These are phyloP conservation scores for Netelia fuscicornis DNA, from an alignment of 2,888 invertebrate species.

Conservation along the genomic window DNA sequence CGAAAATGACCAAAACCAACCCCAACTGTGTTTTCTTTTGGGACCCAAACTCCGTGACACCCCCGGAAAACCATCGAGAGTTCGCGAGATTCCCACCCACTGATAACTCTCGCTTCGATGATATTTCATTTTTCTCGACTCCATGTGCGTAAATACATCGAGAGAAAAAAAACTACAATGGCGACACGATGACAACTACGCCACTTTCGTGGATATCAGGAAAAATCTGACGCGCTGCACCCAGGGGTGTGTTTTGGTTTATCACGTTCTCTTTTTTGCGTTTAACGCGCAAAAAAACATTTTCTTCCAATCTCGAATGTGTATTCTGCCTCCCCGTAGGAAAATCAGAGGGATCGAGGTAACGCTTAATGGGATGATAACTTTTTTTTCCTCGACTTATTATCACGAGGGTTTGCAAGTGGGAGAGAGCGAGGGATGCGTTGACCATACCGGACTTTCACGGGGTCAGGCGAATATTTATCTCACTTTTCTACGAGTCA, in stretches of 20 bases:
- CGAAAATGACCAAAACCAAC: constrained; percentile 53
- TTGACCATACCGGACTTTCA: constrained; percentile 53
- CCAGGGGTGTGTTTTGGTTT: constrained; percentile 82
- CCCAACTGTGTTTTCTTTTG: constrained; percentile 67
- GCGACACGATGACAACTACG: constrained; percentile 40
- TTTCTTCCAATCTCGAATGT: constrained; percentile 48
- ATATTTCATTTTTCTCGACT: constrained; percentile 75
- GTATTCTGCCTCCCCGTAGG: constrained; percentile 73
- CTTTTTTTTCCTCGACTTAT: constrained; percentile 79
- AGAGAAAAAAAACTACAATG: constrained; percentile 63
- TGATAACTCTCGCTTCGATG: constrained; percentile 72
- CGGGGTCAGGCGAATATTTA: constrained; percentile 59
- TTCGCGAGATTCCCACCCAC: constrained; percentile 57
- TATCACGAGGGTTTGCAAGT: neutral
- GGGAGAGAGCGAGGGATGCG: constrained; percentile 34
- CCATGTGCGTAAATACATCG: constrained; percentile 52
- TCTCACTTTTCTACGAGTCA: constrained; percentile 44
- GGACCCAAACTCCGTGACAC: constrained; percentile 23
- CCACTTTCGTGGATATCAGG: constrained; percentile 50
- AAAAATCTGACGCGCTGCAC: constrained; percentile 56
- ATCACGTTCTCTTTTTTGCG: constrained; percentile 79
- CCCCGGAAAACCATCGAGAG: constrained; percentile 33
- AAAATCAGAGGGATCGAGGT: constrained; percentile 48
- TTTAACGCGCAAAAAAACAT: constrained; percentile 73
- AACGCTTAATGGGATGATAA: constrained; percentile 81